Conservation (phyloP, 1,140 invertebrate species). For the Drosophila repletoides region DNA sequence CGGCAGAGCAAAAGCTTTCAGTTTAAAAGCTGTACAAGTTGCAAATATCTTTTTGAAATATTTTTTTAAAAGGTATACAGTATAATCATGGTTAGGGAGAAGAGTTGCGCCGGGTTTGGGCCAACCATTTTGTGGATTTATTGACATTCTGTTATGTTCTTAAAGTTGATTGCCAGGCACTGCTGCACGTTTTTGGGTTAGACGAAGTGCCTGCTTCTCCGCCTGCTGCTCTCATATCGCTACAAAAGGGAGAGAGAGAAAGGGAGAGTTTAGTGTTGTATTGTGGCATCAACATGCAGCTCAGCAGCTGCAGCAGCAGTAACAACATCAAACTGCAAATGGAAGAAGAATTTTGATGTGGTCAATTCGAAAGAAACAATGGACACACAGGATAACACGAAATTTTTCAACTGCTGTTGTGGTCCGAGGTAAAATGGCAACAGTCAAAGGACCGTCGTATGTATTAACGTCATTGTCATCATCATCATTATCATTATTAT, state of each 20-base stretch:
- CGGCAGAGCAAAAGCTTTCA: too few species aligned
- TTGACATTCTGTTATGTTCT: slow-evolving; percentile 81
- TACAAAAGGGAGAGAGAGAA: not conserved
- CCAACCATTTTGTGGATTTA: slow-evolving; percentile 76
- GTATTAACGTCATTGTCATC: slow-evolving; percentile 37
- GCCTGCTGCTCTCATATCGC: slow-evolving; percentile 11
- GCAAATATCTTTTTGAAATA: too few species aligned
- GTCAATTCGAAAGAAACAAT: slow-evolving; percentile 76
- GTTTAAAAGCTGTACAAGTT: too few species aligned
- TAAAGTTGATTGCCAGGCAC: slow-evolving; percentile 80
- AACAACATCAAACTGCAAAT: slow-evolving; percentile 1
- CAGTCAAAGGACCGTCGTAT: slow-evolving; percentile 11
- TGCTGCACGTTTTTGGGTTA: slow-evolving; percentile 75
- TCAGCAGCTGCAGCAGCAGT: slow-evolving; percentile 5
- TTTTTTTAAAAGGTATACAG: not conserved
- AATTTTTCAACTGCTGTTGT: slow-evolving; percentile 26
- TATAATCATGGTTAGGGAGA: not conserved
- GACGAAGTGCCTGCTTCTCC: slow-evolving; percentile 57
- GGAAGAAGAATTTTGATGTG: slow-evolving; percentile 42
- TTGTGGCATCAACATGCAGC: slow-evolving; percentile 33
- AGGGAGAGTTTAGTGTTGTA: slow-evolving; percentile 1
- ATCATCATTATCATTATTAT: slow-evolving; percentile 35
- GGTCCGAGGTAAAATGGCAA: slow-evolving; percentile 23
- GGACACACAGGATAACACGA: slow-evolving; percentile 37
- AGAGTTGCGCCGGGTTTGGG: too few species aligned